These are phyloP conservation scores for Phenganax marumi DNA, from an alignment of 92 coral and sea anemone species.

Conservation along the genomic window DNA sequence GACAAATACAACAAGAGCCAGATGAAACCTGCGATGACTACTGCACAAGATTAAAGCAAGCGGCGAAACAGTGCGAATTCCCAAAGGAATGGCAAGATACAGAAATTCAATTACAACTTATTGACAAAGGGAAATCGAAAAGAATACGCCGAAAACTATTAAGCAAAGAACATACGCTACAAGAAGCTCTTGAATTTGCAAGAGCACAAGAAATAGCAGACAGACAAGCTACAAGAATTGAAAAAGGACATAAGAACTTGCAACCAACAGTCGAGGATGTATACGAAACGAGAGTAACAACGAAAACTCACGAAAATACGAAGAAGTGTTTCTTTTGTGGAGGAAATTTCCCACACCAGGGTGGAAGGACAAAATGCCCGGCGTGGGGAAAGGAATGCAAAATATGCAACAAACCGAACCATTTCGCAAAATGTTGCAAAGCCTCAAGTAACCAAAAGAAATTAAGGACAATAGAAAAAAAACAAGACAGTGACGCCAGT, in stretches of 20 bases:
- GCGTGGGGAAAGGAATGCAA: slow-evolving; percentile 20
- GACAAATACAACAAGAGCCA: neutral
- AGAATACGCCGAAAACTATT: slow-evolving; percentile 36
- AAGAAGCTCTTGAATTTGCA: slow-evolving; percentile 34
- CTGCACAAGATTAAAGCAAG: slow-evolving; percentile 26
- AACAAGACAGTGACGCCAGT: slow-evolving; percentile 3
- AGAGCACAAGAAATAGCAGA: slow-evolving; percentile 47
- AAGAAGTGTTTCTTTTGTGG: slow-evolving; percentile 25
- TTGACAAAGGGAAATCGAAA: slow-evolving; percentile 45
- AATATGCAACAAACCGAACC: slow-evolving; percentile 10
- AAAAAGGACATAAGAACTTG: slow-evolving; percentile 12
- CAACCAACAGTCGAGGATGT: slow-evolving; percentile 19
- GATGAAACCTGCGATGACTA: slow-evolving; percentile 8
- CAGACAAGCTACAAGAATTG: slow-evolving; percentile 47
- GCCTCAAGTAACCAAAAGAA: neutral
- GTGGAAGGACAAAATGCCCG: neutral
- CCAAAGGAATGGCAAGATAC: slow-evolving; percentile 12
- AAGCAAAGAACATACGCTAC: slow-evolving; percentile 36
- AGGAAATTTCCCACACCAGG: slow-evolving; percentile 6
- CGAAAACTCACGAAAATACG: neutral
- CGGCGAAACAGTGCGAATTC: slow-evolving; percentile 7
- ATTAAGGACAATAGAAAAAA: neutral
- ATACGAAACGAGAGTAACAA: slow-evolving; percentile 2
- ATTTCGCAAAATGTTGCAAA: slow-evolving; percentile 29
- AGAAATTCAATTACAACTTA: slow-evolving; percentile 35